Evolutionary conservation across 37 sponge, comb jelly and placozoan species (phyloP), one percentile per base, ranked within the genome.

Genomic region (Eunapius fragilis): DNA sequence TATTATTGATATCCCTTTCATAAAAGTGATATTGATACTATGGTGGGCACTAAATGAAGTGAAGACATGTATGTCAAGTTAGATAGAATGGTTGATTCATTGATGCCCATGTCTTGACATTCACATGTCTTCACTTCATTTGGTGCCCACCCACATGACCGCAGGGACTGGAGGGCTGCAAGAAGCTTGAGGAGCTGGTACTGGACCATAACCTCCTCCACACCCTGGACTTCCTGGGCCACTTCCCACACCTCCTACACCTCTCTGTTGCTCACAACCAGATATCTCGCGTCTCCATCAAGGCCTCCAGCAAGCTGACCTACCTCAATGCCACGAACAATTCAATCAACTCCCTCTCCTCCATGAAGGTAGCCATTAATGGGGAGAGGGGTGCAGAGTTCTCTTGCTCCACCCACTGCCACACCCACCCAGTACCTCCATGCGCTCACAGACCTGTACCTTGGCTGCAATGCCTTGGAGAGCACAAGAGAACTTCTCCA

Each of bases 121-220:
- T n/a, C n/a, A n/a, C n/a, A n/a, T n/a, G n/a, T n/a, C n/a, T n/a
- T n/a, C n/a, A n/a, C 7, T 27, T 7, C 5, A 26, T 26, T 13
- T 36, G 0, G 10, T 26, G 33, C 77, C 26, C 37, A 31, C 81
- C n/a, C n/a, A n/a, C n/a, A n/a, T n/a, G n/a, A n/a, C n/a, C 68
- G 9, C 32, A 85, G 80, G 85, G 87, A 3, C 71, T 96, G 1
- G 86, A 91, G 22, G 50, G 35, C 33, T 95, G 94, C 77, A 68
- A 37, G 0, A 84, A 92, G 48, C 75, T 98, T 82, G 90, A 93
- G 67, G 98, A 98, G 67, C 87, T 98, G n/a, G 82, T 84, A 19
- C 81, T 93, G 31, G 96, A 93, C 34, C 41, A 85, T 25, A 98
- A 98, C 88, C 89, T 80, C 31, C 47, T 94, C 25, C 34, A 37